A percentile compares a stretch with the other conserved stretches of the same genome.
These are phyloP conservation scores for Rhyacophila evoluta DNA, from an alignment of 2,888 invertebrate species.

Conservation along the genomic window DNA sequence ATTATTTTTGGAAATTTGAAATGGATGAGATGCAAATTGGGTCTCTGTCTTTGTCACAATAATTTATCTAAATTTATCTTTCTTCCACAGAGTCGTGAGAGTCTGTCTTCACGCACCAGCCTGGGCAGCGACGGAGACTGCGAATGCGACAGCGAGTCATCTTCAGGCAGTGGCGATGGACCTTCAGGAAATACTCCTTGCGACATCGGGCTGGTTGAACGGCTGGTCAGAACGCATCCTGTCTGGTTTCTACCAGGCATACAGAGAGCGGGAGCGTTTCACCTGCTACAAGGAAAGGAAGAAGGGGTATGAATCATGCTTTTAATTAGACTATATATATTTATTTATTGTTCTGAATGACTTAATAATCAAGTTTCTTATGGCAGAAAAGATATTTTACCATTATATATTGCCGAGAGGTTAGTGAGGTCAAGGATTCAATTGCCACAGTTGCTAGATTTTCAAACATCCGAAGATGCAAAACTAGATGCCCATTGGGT, in stretches of 20 bases:
- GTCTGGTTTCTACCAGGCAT: conserved; percentile 97
- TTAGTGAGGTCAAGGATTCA: too few relatives aligned
- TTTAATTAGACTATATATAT: too few relatives aligned
- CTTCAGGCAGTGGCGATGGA: conserved; percentile 70
- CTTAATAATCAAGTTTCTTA: too few relatives aligned
- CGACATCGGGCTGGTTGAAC: conserved; percentile 86
- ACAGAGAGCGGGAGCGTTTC: conserved; percentile 92
- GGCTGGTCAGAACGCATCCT: conserved; percentile 90
- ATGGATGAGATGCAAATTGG: too few relatives aligned
- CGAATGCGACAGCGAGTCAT: conserved; percentile 62
- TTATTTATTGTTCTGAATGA: too few relatives aligned
- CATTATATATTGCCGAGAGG: too few relatives aligned
- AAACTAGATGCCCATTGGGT: too few relatives aligned
- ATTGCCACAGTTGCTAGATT: too few relatives aligned
- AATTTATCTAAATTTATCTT: not conserved
- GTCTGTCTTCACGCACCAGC: conserved; percentile 75
- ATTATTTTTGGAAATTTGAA: too few relatives aligned
- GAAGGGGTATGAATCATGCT: conserved; percentile 79
- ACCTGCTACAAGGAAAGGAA: conserved; percentile 92
- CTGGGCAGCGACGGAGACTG: conserved; percentile 70
- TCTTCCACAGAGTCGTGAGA: conserved; percentile 72
- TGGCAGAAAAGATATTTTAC: too few relatives aligned
- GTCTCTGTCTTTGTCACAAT: too few relatives aligned
- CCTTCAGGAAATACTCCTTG: conserved; percentile 81
- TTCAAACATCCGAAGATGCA: too few relatives aligned